phyloP scores from a whole-genome alignment of 2,113 vertebrate genomes.

The Oceanodroma tethys region DNA sequence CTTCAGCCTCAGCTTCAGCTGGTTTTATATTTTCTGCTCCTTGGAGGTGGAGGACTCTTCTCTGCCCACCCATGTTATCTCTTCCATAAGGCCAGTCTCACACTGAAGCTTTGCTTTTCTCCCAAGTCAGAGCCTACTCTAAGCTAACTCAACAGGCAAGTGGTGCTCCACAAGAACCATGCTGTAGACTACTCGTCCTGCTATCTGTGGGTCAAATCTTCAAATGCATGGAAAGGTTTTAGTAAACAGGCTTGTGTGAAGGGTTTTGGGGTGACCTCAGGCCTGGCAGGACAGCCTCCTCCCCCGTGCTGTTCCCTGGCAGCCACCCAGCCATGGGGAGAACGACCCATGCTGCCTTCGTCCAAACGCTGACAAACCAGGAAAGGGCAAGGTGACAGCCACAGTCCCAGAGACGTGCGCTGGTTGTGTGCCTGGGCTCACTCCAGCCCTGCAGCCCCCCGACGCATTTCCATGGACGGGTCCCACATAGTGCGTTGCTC shows the following conservation, averaged over 20 bases:
- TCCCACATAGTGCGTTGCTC: neutral
- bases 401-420: neutral
- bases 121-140: neutral
- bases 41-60: neutral
- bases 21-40: neutral
- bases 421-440: neutral
- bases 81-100: neutral
- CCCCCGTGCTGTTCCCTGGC: fast-evolving
- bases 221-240: neutral
- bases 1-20: neutral
- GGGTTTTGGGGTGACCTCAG: neutral
- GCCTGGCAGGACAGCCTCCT: neutral
- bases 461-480: fast-evolving
- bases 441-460: neutral
- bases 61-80: neutral
- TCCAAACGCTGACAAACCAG: neutral
- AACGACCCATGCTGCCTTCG: neutral
- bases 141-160: neutral
- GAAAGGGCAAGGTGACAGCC: neutral
- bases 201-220: neutral
- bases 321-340: fast-evolving
- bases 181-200: neutral
- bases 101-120: fast-evolving
- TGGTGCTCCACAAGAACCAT: neutral
- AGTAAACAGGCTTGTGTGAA: neutral